Conservation (phyloP, 2,113 vertebrate genomes). For the Plestiodon gilberti region DNA sequence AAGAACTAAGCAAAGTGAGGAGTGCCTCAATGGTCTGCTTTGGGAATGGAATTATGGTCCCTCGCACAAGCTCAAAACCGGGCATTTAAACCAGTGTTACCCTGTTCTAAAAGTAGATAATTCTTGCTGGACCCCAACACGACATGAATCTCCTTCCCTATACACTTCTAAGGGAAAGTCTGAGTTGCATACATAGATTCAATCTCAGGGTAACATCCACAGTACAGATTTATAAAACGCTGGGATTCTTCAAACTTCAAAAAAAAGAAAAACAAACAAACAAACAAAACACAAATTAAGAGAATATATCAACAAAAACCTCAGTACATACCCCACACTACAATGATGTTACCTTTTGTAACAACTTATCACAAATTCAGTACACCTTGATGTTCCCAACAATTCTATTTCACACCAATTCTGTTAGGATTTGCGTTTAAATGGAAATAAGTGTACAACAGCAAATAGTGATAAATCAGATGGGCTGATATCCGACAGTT, state of each 20-base stretch:
- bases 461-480: background rate
- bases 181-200: background rate
- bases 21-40: too few relatives aligned
- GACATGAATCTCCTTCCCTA: background rate
- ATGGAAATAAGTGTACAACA: fast-evolving
- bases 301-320: background rate
- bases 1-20: background rate
- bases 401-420: slow-evolving; percentile 12
- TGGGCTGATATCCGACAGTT: background rate
- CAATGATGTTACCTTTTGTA: background rate
- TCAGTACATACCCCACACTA: background rate
- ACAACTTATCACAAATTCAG: background rate
- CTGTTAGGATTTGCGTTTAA: background rate
- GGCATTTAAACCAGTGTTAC: too few relatives aligned
- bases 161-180: background rate
- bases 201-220: background rate
- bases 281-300: background rate
- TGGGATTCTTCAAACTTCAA: background rate
- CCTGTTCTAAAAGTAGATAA: background rate
- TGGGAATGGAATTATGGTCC: background rate
- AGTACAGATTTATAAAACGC: background rate
- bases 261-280: too few relatives aligned
- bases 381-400: background rate
- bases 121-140: background rate
- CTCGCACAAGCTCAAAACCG: too few relatives aligned